Percentiles rank a stretch among this genome's conserved stretches.
Conservation (phyloP, 1,140 invertebrate genomes). For the Bombyx mori region DNA sequence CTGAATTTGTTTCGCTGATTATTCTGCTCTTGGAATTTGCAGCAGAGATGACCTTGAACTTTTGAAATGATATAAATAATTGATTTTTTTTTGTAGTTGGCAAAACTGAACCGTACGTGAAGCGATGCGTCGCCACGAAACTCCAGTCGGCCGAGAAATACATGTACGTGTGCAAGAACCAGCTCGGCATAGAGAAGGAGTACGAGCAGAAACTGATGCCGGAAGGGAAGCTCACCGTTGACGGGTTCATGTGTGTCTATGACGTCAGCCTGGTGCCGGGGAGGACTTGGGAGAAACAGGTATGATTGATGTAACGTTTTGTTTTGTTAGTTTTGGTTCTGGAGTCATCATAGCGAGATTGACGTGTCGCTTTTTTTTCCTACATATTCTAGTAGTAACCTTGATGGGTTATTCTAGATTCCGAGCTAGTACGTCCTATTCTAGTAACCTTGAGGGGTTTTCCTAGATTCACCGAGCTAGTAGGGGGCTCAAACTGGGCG, state of each 20-base stretch:
- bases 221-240: slow-evolving; percentile 93
- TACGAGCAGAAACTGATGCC: slow-evolving; percentile 95
- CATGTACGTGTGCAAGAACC: slow-evolving; percentile 99
- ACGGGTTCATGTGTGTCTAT: slow-evolving; percentile 97
- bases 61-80: no score
- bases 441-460: no score
- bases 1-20: no score
- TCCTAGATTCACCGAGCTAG: no score
- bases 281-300: slow-evolving; percentile 89
- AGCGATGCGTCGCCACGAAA: slow-evolving; percentile 92
- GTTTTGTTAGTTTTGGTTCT: no score
- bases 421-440: no score
- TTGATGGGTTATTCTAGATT: no score
- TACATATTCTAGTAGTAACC: no score
- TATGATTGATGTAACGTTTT: slow-evolving; percentile 28
- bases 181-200: slow-evolving; percentile 95
- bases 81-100: slow-evolving; percentile 74
- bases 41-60: no score
- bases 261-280: slow-evolving; percentile 95
- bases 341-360: not conserved
- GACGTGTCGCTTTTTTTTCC: no score
- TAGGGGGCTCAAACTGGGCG: no score
- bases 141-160: slow-evolving; percentile 96
- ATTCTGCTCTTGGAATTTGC: no score
- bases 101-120: slow-evolving; percentile 95